Evolutionary conservation across 2,888 invertebrate species (phyloP), one percentile per base, ranked within the genome.

Genomic region (Drosophila testacea): DNA sequence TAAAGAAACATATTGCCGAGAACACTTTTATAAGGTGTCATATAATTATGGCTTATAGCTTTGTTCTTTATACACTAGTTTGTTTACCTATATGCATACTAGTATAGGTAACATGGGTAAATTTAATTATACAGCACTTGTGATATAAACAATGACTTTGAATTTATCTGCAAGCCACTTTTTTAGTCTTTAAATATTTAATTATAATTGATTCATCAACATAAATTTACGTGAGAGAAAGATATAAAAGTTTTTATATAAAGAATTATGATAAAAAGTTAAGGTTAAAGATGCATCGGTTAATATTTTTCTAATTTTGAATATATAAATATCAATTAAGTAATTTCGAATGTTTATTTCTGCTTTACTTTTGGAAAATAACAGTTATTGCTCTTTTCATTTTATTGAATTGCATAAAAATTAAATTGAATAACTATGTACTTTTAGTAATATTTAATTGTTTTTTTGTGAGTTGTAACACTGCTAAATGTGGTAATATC

Each of bases 11-110:
- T 38, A 30, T 52, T 36, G 39, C 44, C n/a, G 38, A 38, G 51
- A 34, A 47, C 47, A 54, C 11, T 41, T 39, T 48, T 16, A 42
- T 48, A 48, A 48, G 39, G 48, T 59, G 59, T 59, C 38, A 30
- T 59, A 39, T 41, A 57, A 47, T 38, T 47, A 57, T 57, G 36
- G 46, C 41, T 54, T 30, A 16, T 54, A 11, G 11, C 34, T 27
- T 44, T 44, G 44, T 36, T 36, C 57, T 38, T 30, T 34, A 47
- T 57, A 46, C 36, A 28, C 28, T 44, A 57, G 38, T 57, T 57
- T 57, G 56, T 57, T 57, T 54, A 54, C 54, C 13, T 38, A 16
- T 46, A 46, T 57, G 28, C 36, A 46, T 11, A 36, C 11, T 16
- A 27, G 36, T 36, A 55, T 36, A 11, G 22, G n/a, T 51, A 28